Evolutionary conservation across 2,113 vertebrate genomes (phyloP).

Genomic region (Megaceryle maxima): DNA sequence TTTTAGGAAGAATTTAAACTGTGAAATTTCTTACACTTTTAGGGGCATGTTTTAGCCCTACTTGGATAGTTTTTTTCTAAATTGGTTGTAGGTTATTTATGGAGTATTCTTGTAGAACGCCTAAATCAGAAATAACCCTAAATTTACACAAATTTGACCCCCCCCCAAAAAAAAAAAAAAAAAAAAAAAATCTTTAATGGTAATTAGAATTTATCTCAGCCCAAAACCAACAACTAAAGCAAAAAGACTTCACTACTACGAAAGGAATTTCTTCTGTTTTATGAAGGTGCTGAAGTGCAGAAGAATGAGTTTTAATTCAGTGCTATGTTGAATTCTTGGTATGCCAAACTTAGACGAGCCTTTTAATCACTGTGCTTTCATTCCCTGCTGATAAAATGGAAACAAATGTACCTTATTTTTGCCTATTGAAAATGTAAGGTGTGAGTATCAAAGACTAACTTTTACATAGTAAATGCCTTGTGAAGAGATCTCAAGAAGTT

Average conservation of each 20-base stretch:
- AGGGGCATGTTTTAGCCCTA: not conserved
- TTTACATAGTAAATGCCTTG: not conserved
- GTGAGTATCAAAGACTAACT: not conserved
- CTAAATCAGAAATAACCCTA: not conserved
- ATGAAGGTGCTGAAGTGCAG: not conserved
- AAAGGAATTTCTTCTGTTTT: not conserved
- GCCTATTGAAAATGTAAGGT: not conserved
- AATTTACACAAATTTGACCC: not conserved
- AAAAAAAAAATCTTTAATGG: too few relatives aligned
- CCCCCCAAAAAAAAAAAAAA: not conserved
- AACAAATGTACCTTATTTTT: not conserved
- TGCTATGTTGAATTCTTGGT: not conserved
- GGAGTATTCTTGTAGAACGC: not conserved
- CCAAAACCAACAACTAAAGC: too few relatives aligned
- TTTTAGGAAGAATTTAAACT: not conserved
- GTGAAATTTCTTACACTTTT: not conserved
- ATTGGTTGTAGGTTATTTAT: not conserved
- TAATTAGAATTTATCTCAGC: too few relatives aligned
- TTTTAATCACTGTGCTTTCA: not conserved
- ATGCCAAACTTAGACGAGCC: not conserved
- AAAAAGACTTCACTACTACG: too few relatives aligned
- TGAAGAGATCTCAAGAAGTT: not conserved
- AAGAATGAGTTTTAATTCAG: not conserved
- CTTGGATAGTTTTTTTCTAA: not conserved
- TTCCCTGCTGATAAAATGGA: not conserved